Evolutionary conservation across 1,140 invertebrate genomes (phyloP).

Genomic region (Ptiloglossa arizonensis): DNA sequence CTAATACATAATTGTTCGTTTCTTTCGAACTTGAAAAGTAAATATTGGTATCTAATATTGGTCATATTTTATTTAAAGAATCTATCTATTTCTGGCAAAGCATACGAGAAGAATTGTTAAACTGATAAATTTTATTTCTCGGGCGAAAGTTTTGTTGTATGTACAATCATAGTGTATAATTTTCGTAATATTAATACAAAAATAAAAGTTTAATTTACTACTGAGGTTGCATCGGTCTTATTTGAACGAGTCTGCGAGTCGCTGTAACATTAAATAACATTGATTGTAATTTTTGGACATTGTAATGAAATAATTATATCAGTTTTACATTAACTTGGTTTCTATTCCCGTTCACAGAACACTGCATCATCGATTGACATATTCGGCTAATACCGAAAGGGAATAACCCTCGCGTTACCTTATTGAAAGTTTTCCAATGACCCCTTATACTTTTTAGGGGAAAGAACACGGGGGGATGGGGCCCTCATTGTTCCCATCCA

Average conservation of each 20-base stretch:
- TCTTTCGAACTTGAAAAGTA: no score
- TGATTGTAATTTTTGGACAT: not conserved
- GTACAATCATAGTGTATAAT: not conserved
- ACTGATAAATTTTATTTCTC: no score
- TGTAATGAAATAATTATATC: not conserved
- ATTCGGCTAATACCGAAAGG: not conserved
- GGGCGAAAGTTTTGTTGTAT: no score
- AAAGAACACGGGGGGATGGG: constrained; percentile 4
- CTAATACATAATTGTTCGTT: no score
- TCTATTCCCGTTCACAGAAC: not conserved
- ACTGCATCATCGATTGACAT: not conserved
- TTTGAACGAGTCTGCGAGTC: not conserved
- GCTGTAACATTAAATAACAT: not conserved
- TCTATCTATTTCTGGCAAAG: no score
- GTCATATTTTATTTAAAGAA: no score
- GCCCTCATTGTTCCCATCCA: not conserved
- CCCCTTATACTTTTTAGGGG: constrained; percentile 12
- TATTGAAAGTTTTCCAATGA: constrained; percentile 20
- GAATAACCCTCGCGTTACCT: constrained; percentile 29
- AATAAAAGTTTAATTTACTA: no score
- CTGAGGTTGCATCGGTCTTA: not conserved
- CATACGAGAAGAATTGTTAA: no score
- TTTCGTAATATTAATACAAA: no score
- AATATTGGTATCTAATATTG: no score
- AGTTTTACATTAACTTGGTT: not conserved